Conservation (phyloP, 2,113 vertebrate genomes). For the Triplophysa siluroides region DNA sequence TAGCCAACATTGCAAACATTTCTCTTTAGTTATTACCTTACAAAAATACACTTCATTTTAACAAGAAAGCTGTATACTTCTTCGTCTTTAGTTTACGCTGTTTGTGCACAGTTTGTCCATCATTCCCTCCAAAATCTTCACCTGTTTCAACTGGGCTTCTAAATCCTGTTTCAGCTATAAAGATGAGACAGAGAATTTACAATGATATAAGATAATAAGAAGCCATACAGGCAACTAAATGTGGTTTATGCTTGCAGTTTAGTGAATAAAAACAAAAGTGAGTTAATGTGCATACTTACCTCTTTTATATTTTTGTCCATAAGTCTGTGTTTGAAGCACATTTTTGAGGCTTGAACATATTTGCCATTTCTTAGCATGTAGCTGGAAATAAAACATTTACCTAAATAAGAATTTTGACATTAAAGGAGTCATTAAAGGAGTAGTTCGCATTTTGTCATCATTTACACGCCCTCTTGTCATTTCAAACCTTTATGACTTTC, state of each 20-base stretch:
- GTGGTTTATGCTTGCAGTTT: too few species aligned
- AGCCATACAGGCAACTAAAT: too few species aligned
- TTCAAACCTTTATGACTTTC: too few species aligned
- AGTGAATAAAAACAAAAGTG: not conserved
- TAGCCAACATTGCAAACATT: not conserved
- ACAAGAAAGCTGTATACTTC: not conserved
- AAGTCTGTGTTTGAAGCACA: slow-evolving; percentile 74
- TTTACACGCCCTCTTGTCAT: too few species aligned
- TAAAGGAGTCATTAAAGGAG: too few species aligned
- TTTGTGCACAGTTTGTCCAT: not conserved
- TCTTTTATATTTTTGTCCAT: slow-evolving; percentile 53
- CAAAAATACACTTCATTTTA: not conserved
- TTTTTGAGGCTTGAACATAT: slow-evolving; percentile 71
- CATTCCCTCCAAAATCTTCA: slow-evolving; percentile 43
- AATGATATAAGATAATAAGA: not conserved
- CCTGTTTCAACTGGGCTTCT: slow-evolving; percentile 47
- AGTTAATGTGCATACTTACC: slow-evolving; percentile 60
- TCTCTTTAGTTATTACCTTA: not conserved
- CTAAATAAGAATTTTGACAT: too few species aligned
- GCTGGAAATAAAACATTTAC: slow-evolving; percentile 64
- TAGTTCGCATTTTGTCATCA: too few species aligned
- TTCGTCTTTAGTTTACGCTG: not conserved
- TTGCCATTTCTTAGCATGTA: slow-evolving; percentile 77
- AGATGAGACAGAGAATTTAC: not conserved
- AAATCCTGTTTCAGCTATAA: slow-evolving; percentile 52